Evolutionary conservation across 1,140 invertebrate genomes (phyloP), one percentile per base, ranked within the genome.

Genomic region (Ostrea denselamellosa): DNA sequence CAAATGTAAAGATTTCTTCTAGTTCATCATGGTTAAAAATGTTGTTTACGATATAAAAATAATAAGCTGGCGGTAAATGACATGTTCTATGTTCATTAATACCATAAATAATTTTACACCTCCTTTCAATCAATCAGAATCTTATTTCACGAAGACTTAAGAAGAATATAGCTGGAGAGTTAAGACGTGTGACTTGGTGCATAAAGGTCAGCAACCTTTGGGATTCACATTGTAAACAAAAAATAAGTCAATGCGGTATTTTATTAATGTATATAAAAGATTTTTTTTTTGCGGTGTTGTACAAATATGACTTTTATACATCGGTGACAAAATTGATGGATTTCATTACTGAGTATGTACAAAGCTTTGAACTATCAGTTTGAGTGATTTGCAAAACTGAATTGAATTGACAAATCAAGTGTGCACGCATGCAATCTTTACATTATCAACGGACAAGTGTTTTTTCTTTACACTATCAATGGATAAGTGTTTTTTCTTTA

Each of bases 41-140:
- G 56, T 62, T 62, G 56, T 62, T 77, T 77, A 77, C 56, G 17
- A 19, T n/a, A 62, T 77, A 34, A 77, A 77, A 28, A 77, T 77
- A 34, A 77, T 28, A 77, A 77, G 25, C 14, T 77, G 28, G 68
- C 10, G 68, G 28, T 28, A 77, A 77, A 77, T 77, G 28, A 77
- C 68, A 25, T 34, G 68, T 77, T 77, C 28, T 14, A 25, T 28
- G 58, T 62, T 62, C n/a, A 19, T 10, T 28, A 34, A 77, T 77
- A 77, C 22, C 68, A 77, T 77, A 77, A 8, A 77, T 77, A 77
- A 77, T 77, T 77, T 77, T 77, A 77, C 68, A 17, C 28, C 22
- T 28, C 68, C 17, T 62, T 17, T 62, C 56, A 34, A 28, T 77
- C 28, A 34, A 77, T 28, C 22, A 34, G 68, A 77, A 44, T 44